A percentile compares a stretch with the other conserved stretches of the same genome.
These are phyloP conservation scores for Oikopleura albicans DNA, from an alignment of 23 tunicate genomes.

Conservation along the genomic window DNA sequence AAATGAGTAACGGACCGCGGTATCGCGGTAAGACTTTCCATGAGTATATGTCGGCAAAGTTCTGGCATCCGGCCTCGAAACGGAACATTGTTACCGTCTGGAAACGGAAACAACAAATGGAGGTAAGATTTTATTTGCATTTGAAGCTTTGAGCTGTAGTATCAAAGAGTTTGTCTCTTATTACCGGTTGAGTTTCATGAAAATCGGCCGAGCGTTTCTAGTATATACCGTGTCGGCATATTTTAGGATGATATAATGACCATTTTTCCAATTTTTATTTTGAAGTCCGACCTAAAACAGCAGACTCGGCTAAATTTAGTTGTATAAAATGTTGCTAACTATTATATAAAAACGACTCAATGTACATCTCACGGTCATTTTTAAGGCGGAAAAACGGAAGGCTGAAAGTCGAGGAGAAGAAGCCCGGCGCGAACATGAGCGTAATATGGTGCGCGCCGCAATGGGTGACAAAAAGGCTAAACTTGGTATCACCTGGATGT, in stretches of 20 bases:
- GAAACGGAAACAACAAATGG: constrained; percentile 15
- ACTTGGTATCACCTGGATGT: neutral
- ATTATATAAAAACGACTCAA: no score
- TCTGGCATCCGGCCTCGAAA: constrained; percentile 12
- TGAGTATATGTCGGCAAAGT: constrained; percentile 17
- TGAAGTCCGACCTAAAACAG: no score
- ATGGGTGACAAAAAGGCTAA: neutral
- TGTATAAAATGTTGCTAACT: no score
- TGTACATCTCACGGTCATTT: no score
- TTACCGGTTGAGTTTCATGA: no score
- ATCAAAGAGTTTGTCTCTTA: no score
- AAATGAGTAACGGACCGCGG: constrained; percentile 12
- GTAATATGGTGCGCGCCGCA: neutral
- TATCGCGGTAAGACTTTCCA: constrained; percentile 17
- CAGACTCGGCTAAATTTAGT: no score
- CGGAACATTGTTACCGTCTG: constrained; percentile 15
- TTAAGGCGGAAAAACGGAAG: neutral
- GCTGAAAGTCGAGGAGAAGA: neutral
- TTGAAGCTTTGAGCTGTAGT: no score
- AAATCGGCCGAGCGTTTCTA: no score
- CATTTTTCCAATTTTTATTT: no score
- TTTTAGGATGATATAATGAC: no score
- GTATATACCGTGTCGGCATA: no score
- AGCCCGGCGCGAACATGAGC: neutral
- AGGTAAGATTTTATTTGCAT: neutral